A percentile compares a stretch with the other conserved stretches of the same genome.
Evolutionary conservation across 30 jellyfish, hydroid and myxozoan genomes (phyloP).

Genomic region (Hydractinia echinata): DNA sequence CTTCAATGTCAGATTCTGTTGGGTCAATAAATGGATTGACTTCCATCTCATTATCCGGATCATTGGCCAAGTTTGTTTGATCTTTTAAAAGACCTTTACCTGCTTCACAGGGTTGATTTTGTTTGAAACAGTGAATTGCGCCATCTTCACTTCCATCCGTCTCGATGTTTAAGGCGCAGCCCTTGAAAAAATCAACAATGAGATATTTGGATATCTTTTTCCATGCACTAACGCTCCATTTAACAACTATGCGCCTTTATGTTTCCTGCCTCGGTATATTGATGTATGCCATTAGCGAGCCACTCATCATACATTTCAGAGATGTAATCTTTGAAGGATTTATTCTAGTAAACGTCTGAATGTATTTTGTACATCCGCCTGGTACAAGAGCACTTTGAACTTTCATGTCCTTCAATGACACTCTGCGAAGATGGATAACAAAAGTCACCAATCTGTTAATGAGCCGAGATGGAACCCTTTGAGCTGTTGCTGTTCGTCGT

Average conservation of each 20-base stretch:
- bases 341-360: not conserved
- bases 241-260: not conserved
- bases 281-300: slow-evolving; percentile 9
- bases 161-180: no score
- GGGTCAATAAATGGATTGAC: not conserved
- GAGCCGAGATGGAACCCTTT: no score
- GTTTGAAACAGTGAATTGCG: no score
- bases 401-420: no score
- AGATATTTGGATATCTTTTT: slow-evolving; percentile 8
- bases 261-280: not conserved
- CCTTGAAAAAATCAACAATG: no score
- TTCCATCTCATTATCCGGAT: not conserved
- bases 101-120: not conserved
- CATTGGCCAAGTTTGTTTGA: not conserved
- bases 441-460: no score
- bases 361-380: no score
- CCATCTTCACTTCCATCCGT: no score
- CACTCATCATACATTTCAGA: not conserved
- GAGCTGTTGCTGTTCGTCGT: no score
- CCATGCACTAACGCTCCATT: not conserved
- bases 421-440: no score
- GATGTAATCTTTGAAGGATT: not conserved
- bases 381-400: no score
- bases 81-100: not conserved
- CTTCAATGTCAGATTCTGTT: slow-evolving; percentile 7